These are phyloP conservation scores for Orthosia gracilis DNA, from an alignment of 2,888 invertebrate genomes.

Conservation along the genomic window DNA sequence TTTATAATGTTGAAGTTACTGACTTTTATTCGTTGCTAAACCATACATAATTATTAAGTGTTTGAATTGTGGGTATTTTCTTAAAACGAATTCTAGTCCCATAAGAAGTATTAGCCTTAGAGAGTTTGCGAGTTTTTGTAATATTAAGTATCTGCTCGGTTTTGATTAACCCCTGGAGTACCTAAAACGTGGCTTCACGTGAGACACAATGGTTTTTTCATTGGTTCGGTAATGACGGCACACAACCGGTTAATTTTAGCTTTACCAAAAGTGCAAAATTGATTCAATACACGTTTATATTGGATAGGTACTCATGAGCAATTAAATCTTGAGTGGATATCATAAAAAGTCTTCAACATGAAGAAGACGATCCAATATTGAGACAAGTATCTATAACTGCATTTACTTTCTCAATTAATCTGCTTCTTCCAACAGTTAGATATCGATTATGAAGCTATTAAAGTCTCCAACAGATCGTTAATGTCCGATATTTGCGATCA, in stretches of 20 bases:
- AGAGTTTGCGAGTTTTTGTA: too few relatives aligned
- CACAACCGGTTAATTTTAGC: neutral
- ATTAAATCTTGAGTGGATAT: neutral
- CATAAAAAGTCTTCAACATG: neutral
- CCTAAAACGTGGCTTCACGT: neutral
- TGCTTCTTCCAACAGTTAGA: slow-evolving; percentile 26
- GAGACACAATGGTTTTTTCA: too few relatives aligned
- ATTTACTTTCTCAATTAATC: slow-evolving; percentile 4
- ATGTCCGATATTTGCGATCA: slow-evolving; percentile 48
- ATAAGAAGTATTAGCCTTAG: neutral
- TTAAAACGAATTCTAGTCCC: neutral
- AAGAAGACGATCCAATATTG: neutral
- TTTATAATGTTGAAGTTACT: slow-evolving; percentile 5
- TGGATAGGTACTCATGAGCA: too few relatives aligned
- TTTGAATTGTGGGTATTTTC: neutral
- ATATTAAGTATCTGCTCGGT: too few relatives aligned
- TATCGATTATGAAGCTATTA: slow-evolving; percentile 44
- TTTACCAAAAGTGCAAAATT: neutral
- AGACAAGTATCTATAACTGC: neutral
- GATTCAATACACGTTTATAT: neutral
- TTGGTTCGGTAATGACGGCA: too few relatives aligned
- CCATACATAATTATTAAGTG: too few relatives aligned
- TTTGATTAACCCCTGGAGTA: neutral
- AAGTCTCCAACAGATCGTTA: slow-evolving; percentile 45
- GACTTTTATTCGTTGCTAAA: neutral